Conservation (phyloP, 2,888 invertebrate genomes). For the Pseudolycoriella hygida region DNA sequence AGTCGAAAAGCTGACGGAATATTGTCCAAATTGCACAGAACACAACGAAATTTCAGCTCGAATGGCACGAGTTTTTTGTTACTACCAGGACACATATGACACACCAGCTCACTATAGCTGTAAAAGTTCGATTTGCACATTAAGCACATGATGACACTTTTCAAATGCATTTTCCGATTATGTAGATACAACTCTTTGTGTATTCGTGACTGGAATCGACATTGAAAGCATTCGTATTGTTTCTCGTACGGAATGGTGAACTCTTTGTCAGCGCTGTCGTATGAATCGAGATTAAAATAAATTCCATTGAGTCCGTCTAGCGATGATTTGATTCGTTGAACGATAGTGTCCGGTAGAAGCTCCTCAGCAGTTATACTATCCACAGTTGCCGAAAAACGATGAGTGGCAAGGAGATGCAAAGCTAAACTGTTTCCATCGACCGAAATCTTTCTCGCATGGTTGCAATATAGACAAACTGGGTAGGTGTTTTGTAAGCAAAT, state of each 20-base stretch:
- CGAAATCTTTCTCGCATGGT: slow-evolving; percentile 69
- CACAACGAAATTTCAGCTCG: slow-evolving; percentile 61
- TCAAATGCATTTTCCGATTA: slow-evolving; percentile 73
- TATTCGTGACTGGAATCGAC: slow-evolving; percentile 55
- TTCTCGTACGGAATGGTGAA: slow-evolving; percentile 36
- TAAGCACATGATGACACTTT: slow-evolving; percentile 61
- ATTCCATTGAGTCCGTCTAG: slow-evolving; percentile 41
- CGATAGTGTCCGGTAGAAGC: slow-evolving; percentile 50
- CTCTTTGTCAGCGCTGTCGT: not conserved
- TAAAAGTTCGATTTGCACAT: slow-evolving; percentile 80
- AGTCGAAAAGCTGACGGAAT: slow-evolving; percentile 74
- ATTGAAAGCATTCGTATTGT: slow-evolving; percentile 72
- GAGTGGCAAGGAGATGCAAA: slow-evolving; percentile 60
- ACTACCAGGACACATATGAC: slow-evolving; percentile 69
- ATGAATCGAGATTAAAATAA: slow-evolving; percentile 52
- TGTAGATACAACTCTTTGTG: slow-evolving; percentile 77
- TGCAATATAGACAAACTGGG: slow-evolving; percentile 62
- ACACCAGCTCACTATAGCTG: slow-evolving; percentile 71
- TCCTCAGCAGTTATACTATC: slow-evolving; percentile 63
- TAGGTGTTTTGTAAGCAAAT: slow-evolving; percentile 54
- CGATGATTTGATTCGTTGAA: slow-evolving; percentile 41
- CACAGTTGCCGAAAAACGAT: slow-evolving; percentile 61
- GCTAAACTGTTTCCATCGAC: slow-evolving; percentile 68
- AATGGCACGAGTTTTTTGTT: slow-evolving; percentile 27
- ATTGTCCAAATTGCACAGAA: slow-evolving; percentile 56